Base-by-base conservation (phyloP, 2,797 vertebrate species). In the Salmo trutta region DNA sequence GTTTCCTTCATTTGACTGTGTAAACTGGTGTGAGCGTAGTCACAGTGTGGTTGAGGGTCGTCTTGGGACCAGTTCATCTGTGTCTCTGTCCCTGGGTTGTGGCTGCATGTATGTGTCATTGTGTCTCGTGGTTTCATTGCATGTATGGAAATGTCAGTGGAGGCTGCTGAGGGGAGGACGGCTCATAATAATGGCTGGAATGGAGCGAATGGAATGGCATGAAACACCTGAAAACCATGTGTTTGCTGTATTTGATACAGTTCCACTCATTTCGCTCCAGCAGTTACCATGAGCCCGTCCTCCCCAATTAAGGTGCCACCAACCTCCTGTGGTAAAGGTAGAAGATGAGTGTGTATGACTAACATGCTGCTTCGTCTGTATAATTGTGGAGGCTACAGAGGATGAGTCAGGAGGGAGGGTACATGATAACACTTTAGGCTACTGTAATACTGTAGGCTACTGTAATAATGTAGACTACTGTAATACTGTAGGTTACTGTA, bases 331-430 rank as follows among this genome's bases (percentile, higher is more conserved):
- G 41, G 10, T 47, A 47, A 47, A 47, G 10, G 24, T 12, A 24
- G 10, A 24, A 64, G 59, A 14, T 24, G 21, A 64, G 21, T 24
- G 67, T 77, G 67, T 76, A 68, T 77, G 82, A 88, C 91, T 90
- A 91, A 91, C 89, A 88, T 83, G 73, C 73, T 76, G 67, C 75
- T 74, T 84, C 82, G 79, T 78, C 86, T 86, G 83, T 81, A 79
- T 91, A 88, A 90, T 88, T 91, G 85, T 91, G 88, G 85, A 81
- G 86, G 86, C 85, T 86, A 83, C 82, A 87, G 85, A 88, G 84
- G 88, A 92, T 92, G 92, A 93, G 87, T 92, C 91, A 91, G 91
- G 7, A 64, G 21, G 59, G 59, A 88, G 85, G 88, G 86, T 69
- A 86, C 85, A 89, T 85, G 87, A 86, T 88, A 88, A 91, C 85